Evolutionary conservation across 2,797 vertebrate genomes (phyloP).

Genomic region (Gallinago stenura): DNA sequence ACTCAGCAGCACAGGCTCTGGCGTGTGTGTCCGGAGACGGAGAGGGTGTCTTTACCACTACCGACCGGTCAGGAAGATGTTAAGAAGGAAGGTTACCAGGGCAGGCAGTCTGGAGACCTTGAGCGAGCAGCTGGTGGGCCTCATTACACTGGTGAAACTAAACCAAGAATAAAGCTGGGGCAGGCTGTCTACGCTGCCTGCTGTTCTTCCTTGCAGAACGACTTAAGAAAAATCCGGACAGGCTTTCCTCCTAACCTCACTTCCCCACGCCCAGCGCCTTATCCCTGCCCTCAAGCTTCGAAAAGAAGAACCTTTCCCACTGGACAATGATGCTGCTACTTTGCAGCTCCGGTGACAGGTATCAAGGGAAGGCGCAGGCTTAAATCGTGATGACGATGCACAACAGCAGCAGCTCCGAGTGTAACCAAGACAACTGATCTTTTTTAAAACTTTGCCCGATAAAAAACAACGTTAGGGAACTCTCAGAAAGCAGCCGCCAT

Average conservation of each 20-base stretch:
- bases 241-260: neutral
- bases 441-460: neutral
- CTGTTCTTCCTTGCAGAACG: neutral
- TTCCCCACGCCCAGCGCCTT: neutral
- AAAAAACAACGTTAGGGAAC: neutral
- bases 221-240: neutral
- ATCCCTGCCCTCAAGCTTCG: neutral
- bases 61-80: accelerated
- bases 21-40: accelerated
- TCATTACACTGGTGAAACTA: neutral
- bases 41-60: neutral
- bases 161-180: neutral
- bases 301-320: neutral
- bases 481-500: neutral
- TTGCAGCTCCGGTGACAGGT: neutral
- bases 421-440: neutral
- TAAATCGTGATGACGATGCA: neutral
- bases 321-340: neutral
- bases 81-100: neutral
- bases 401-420: neutral
- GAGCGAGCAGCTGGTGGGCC: neutral
- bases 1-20: neutral
- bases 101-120: neutral
- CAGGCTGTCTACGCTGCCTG: neutral
- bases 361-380: neutral